Evolutionary conservation across 2,797 vertebrate genomes (phyloP).

Genomic region (Prionace glauca): DNA sequence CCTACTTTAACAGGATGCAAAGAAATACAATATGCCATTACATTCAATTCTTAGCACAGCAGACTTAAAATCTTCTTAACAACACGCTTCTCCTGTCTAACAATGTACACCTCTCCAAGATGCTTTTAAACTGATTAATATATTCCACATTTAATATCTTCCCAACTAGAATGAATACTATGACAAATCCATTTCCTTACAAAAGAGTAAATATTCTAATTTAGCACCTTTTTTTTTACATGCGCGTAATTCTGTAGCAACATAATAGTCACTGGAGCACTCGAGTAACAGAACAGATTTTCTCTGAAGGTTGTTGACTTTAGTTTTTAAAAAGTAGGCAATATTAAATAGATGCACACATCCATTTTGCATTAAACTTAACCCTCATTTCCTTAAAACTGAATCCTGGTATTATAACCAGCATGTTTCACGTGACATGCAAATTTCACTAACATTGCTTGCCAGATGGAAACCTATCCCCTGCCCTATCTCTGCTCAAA

Average conservation of each 20-base stretch:
- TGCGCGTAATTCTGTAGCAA: background rate
- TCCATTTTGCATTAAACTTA: background rate
- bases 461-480: background rate
- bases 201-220: background rate
- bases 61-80: background rate
- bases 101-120: background rate
- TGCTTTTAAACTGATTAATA: background rate
- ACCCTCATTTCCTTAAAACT: background rate
- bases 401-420: background rate
- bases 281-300: background rate
- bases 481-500: background rate
- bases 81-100: background rate
- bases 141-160: background rate
- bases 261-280: background rate
- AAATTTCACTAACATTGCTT: background rate
- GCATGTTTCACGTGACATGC: background rate
- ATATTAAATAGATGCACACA: background rate
- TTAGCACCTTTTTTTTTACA: background rate
- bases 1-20: background rate
- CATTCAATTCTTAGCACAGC: background rate
- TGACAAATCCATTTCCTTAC: background rate
- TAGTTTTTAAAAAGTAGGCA: background rate
- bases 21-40: background rate
- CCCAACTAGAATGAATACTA: background rate
- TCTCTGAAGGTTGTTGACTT: background rate